Evolutionary conservation across 2,797 vertebrate genomes (phyloP).

Genomic region (Trematomus bernacchii): DNA sequence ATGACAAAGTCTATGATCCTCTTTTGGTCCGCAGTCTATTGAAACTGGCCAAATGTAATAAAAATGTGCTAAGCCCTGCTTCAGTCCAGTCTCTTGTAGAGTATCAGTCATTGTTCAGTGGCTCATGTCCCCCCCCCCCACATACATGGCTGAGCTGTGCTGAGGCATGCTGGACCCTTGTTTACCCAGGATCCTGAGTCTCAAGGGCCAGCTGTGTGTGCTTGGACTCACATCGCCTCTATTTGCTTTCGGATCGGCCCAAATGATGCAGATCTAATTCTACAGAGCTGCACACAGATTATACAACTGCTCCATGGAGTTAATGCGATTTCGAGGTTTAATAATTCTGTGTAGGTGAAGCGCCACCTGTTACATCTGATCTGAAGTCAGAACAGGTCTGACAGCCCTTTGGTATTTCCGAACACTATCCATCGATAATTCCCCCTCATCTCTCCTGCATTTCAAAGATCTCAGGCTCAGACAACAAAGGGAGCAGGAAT

Average conservation of each 20-base stretch:
- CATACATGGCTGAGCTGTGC: conserved; percentile 71
- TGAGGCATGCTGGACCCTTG: conserved; percentile 80
- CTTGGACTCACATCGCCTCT: conserved; percentile 78
- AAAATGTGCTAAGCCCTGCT: conserved; percentile 79
- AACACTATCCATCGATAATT: conserved; percentile 52
- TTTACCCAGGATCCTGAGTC: conserved; percentile 86
- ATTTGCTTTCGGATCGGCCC: conserved; percentile 86
- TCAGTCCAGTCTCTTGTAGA: conserved; percentile 69
- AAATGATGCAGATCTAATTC: conserved; percentile 86
- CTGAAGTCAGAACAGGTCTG: conserved; percentile 52
- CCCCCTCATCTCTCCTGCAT: conserved; percentile 67
- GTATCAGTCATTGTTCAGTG: conserved; percentile 81
- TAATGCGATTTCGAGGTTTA: conserved; percentile 50
- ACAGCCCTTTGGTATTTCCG: conserved; percentile 38
- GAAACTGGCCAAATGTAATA: conserved; percentile 81
- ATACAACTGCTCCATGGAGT: conserved; percentile 65
- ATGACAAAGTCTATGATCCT: conserved; percentile 76
- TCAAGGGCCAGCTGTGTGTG: conserved; percentile 88
- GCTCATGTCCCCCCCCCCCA: conserved; percentile 69
- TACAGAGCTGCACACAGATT: conserved; percentile 70
- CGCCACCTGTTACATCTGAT: conserved; percentile 67
- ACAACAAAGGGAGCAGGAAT: conserved; percentile 76
- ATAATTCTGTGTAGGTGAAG: conserved; percentile 54
- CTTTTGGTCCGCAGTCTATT: conserved; percentile 66
- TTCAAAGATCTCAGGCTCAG: conserved; percentile 63